These are phyloP conservation scores for Poecilia wingei DNA, from an alignment of 2,797 vertebrate genomes.

Conservation along the genomic window DNA sequence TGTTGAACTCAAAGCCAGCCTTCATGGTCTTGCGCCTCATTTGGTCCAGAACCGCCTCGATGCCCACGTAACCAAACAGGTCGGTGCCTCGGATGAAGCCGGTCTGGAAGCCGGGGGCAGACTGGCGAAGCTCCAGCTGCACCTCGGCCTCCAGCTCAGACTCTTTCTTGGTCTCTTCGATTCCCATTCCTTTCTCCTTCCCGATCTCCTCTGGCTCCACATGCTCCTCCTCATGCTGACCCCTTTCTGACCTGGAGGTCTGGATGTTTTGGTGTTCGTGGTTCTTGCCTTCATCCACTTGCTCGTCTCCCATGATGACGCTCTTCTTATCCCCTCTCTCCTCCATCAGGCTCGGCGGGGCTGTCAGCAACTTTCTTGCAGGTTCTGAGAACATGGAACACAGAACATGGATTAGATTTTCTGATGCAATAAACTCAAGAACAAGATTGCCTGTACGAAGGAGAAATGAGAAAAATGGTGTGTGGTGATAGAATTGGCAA, in stretches of 20 bases:
- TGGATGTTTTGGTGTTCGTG: constrained; percentile 8
- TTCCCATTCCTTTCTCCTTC: constrained; percentile 39
- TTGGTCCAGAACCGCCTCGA: constrained; percentile 94
- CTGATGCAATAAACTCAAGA: neutral
- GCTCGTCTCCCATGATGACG: constrained; percentile 38
- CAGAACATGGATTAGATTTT: neutral
- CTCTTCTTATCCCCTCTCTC: constrained; percentile 46
- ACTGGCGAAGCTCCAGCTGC: constrained; percentile 37
- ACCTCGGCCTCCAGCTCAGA: constrained; percentile 34
- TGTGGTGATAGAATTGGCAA: neutral
- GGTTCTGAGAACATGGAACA: constrained; percentile 31
- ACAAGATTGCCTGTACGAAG: neutral
- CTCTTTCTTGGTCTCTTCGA: constrained; percentile 51
- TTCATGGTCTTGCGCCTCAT: constrained; percentile 96
- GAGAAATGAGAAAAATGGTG: neutral
- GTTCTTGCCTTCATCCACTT: constrained; percentile 11
- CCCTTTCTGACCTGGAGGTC: neutral
- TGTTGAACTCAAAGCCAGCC: constrained; percentile 93
- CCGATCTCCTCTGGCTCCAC: constrained; percentile 38
- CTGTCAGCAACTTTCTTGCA: constrained; percentile 37
- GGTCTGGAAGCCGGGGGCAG: constrained; percentile 46
- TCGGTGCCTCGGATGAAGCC: constrained; percentile 71
- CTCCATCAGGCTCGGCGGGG: constrained; percentile 51
- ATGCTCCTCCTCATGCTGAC: constrained; percentile 14
- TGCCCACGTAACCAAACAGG: constrained; percentile 90